Evolutionary conservation across 2,113 vertebrate species (phyloP), one percentile per base, ranked within the genome.

Genomic region (Ammodramus savannarum): DNA sequence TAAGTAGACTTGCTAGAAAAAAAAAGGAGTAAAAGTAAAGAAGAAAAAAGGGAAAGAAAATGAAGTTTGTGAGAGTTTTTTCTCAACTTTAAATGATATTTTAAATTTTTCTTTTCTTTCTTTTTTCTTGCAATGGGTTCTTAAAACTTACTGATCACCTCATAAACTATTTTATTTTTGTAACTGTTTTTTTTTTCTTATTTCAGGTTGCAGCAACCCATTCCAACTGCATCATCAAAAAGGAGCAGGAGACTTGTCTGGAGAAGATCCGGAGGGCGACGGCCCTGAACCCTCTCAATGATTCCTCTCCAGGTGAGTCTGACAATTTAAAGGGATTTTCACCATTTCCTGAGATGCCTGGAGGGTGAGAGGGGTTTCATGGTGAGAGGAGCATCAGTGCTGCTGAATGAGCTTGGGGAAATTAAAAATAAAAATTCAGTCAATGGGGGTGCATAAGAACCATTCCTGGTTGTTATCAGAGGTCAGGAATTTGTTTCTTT

Each of bases 171-270:
- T 65, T 72, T 17, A 15, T 7, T 83, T 54, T 55, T 54, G 2
- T 95, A 91, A 94, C 32, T 75, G 10, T 27, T 59, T 48, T 46
- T 52, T 27, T 25, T 11, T 11, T 8, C 13, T 6, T 16, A 1
- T 63, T 59, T 16, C 85, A 98, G 98, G 95, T 87, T 26, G 18
- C 93, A 9, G 26, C 97, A 39, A 98, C 97, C 36, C 98, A 98
- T 72, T 98, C 98, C 4, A 97, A 98, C 93, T 98, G 98, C 90
- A 97, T 98, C 72, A 97, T 98, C 73, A 98, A 97, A 95, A 98
- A 98, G 88, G 98, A 98, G 59, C 97, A 98, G 58, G 98, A 98
- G 69, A 78, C 96, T 43, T 98, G 98, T 76, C 89, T 98, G 85
- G 97, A 98, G 96, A 98, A 96, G 85, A 98, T 98, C 72, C 96